These are phyloP conservation scores for Suricata suricatta DNA, from an alignment of 2,113 vertebrate genomes.

Conservation along the genomic window DNA sequence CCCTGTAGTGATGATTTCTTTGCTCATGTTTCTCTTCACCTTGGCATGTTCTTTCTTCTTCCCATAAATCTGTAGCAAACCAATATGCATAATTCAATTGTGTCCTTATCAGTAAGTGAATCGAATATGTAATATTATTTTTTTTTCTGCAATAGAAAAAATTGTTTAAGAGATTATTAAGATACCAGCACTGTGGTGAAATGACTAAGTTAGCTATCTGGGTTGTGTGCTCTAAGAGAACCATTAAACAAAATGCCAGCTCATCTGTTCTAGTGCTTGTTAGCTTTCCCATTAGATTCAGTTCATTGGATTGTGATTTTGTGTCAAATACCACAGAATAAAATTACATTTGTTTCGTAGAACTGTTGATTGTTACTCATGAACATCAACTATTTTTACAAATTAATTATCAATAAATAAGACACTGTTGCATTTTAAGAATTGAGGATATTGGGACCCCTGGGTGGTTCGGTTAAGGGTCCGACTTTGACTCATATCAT, in stretches of 20 bases:
- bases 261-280: not conserved
- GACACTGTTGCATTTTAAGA: not conserved
- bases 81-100: not conserved
- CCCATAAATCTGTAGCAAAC: not conserved
- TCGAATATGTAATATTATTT: not conserved
- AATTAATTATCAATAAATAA: conserved; percentile 29
- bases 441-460: not conserved
- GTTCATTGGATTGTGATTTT: not conserved
- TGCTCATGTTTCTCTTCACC: not conserved
- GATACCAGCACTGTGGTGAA: not conserved
- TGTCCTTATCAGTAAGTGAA: not conserved
- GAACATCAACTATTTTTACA: not conserved
- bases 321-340: not conserved
- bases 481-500: too few species aligned
- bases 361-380: not conserved
- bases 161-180: not conserved
- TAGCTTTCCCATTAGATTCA: not conserved
- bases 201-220: not conserved
- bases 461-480: too few species aligned
- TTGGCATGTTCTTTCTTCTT: not conserved
- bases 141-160: not conserved
- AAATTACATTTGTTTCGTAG: conserved; percentile 19
- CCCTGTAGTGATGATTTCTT: not conserved
- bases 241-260: not conserved
- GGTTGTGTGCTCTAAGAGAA: not conserved